Evolutionary conservation across 2,888 invertebrate genomes (phyloP), one percentile per base, ranked within the genome.

Genomic region (Lacanobia wlatinum): DNA sequence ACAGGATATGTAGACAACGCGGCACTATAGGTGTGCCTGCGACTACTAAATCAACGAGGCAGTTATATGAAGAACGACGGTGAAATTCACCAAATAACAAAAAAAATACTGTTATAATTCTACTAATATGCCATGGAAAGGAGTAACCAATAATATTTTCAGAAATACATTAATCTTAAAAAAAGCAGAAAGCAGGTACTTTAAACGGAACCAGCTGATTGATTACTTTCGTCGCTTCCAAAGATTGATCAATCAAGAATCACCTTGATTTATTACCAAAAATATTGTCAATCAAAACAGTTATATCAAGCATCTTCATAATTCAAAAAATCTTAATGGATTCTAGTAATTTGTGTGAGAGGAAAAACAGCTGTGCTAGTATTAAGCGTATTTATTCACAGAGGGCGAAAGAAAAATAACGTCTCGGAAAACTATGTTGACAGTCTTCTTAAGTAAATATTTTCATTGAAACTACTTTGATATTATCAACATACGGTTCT

Each of bases 191-290:
- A 70, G 52, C 23, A 21, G 6, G 12, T 59, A 38, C 23, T 53
- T 78, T 40, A 18, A 58, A 50, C 58, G 52, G n/a, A 72, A 16
- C 58, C 34, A 8, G 1, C 52, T 82, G 81, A 82, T 82, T 82
- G 77, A 82, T 82, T 72, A 50, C 60, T 56, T 60, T 38, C 65
- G 52, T 34, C 58, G 50, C 50, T 43, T 53, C 61, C 60, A 66
- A 73, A 70, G 59, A 76, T 78, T 72, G 70, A 78, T 83, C 74
- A 69, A 73, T 77, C 61, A 63, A 48, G 60, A 70, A 61, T 66
- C 60, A 69, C 56, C 63, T 70, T 67, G 61, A 76, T 76, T 77
- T 75, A 80, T 78, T 70, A 72, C 50, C 6, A 28, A 77, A 70
- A 78, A 75, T 74, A 60, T 66, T 83, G 64, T 62, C 66, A 70